These are phyloP conservation scores for Himalopsyche anomala DNA, from an alignment of 2,888 invertebrate species.

Conservation along the genomic window DNA sequence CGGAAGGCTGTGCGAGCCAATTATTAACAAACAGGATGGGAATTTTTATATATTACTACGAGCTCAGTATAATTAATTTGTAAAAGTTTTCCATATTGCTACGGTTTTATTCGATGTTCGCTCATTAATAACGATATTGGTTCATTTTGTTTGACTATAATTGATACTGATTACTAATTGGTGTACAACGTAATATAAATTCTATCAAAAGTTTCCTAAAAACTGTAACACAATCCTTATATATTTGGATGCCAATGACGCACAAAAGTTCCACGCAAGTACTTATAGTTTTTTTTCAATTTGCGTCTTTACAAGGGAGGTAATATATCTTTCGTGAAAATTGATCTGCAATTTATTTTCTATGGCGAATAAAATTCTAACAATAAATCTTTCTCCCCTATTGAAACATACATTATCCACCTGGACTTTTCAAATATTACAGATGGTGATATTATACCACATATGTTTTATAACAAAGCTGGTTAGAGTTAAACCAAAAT, in stretches of 20 bases:
- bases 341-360: conserved; percentile 33
- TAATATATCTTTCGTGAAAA: conserved; percentile 24
- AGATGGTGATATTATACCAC: not conserved
- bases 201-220: no score
- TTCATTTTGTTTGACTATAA: no score
- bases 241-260: no score
- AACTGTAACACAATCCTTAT: no score
- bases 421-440: conserved; percentile 25
- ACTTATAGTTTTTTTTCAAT: not conserved
- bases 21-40: not conserved
- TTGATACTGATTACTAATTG: no score
- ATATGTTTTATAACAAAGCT: not conserved
- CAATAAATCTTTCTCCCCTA: conserved; percentile 24
- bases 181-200: no score
- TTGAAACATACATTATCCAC: conserved; percentile 27
- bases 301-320: not conserved
- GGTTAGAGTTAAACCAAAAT: no score
- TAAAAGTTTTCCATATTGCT: not conserved
- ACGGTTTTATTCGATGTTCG: not conserved
- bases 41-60: not conserved
- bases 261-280: no score
- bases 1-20: conserved; percentile 12
- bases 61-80: not conserved
- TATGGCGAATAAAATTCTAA: conserved; percentile 20
- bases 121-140: not conserved